Evolutionary conservation across 2,888 invertebrate genomes (phyloP), one percentile per base, ranked within the genome.

Genomic region (Eupithecia pulchellata): DNA sequence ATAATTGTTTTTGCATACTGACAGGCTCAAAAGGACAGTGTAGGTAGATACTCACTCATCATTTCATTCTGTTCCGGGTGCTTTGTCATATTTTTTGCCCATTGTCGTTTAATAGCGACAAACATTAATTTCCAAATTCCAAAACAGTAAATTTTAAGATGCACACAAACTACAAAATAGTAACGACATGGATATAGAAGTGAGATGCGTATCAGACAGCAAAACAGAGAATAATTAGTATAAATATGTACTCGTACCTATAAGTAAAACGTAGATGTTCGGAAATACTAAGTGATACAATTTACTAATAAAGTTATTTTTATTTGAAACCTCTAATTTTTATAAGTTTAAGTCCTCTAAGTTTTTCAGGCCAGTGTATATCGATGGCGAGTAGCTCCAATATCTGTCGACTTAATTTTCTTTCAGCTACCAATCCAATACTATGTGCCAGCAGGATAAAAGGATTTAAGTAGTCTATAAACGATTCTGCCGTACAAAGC

Each of bases 1-100:
- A 86, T 86, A 83, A 85, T 84, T 83, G 81, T 81, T 81, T 80
- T 79, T 83, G 78, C 80, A 75, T 76, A 76, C 75, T 78, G 81
- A 78, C 79, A 75, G 71, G 69, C 66, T 68, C 69, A 75, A 77
- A 78, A 78, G 72, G 72, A 75, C 72, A 64, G 61, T 47, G 69
- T 62, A 52, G 47, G 47, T 47, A 47, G 52, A 20, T 52, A 52
- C 52, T 52, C 52, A 66, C 68, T 73, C 68, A 71, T 62, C 36
- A 70, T 69, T 64, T 61, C 68, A 70, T 61, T 67, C 55, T 64
- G 65, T 64, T 64, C 62, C 66, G 60, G 66, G 20, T 39, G 64
- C 39, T 73, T 70, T 62, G 63, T 70, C 61, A 60, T 73, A 47
- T 66, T 73, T 69, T 68, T 29, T 73, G 57, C 29, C 32, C 42